Conservation (phyloP, 2,113 vertebrate species). For the Myotis brandtii region DNA sequence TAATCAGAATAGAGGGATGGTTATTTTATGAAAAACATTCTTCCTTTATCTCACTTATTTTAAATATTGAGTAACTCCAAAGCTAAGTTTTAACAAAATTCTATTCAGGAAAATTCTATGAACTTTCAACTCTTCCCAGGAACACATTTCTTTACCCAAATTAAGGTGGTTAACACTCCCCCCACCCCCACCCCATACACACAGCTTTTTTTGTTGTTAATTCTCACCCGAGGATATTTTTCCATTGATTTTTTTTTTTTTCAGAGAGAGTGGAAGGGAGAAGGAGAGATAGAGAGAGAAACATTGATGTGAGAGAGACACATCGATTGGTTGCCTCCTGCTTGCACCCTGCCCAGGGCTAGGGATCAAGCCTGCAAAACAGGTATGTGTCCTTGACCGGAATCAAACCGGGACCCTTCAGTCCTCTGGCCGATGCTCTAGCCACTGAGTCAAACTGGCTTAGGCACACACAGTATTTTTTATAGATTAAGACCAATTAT, state of each 20-base stretch:
- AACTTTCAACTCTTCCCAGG: neutral
- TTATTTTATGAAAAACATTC: conserved; percentile 30
- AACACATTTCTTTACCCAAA: neutral
- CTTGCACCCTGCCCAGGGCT: too few relatives aligned
- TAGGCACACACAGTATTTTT: neutral
- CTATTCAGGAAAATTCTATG: conserved; percentile 42
- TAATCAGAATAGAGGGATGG: conserved; percentile 10
- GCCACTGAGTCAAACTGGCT: too few relatives aligned
- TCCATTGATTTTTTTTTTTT: too few relatives aligned
- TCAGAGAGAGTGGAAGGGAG: too few relatives aligned
- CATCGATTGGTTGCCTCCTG: too few relatives aligned
- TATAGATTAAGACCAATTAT: conserved; percentile 27
- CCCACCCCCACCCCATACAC: neutral
- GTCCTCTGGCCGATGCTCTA: too few relatives aligned
- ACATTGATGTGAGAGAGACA: too few relatives aligned
- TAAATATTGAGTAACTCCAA: conserved; percentile 24
- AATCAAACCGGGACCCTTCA: too few relatives aligned
- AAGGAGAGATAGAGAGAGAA: too few relatives aligned
- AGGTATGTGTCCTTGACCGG: too few relatives aligned
- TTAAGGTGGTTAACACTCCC: neutral
- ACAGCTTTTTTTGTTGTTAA: neutral
- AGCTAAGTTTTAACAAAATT: conserved; percentile 42
- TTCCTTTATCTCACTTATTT: conserved; percentile 17
- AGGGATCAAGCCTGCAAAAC: too few relatives aligned
- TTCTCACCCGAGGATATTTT: too few relatives aligned